Evolutionary conservation across 2,888 invertebrate genomes (phyloP), one percentile per base, ranked within the genome.

Genomic region (Macrophya alboannulata): DNA sequence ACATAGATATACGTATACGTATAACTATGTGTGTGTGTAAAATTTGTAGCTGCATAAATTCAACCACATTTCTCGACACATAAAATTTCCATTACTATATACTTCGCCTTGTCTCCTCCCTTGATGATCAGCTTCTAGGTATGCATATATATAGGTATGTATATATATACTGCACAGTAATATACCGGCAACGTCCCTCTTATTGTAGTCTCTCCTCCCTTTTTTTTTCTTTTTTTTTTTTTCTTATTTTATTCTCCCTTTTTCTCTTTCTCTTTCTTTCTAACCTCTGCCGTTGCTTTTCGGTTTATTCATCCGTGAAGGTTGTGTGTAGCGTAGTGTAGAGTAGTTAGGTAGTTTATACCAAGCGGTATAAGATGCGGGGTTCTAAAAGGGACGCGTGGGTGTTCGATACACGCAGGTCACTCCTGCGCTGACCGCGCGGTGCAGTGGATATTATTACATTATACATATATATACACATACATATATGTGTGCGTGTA

Each of bases 291-390:
- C 25, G 9, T 43, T 12, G 77, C 55, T 68, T 84, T 83, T 74
- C 37, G 85, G 88, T 89, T 89, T 89, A 88, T 90, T 89, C 88
- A 90, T 87, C 87, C 87, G 87, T 88, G 84, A 88, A 48, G 72
- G 72, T 45, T 72, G 72, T 37, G 71, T 71, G 17, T 31, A 31
- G 31, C 31, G 31, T 31, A 31, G 31, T 31, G 31, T 71, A 40
- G 8, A 40, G 17, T 40, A n/a, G 71, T 71, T 71, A n/a, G 25
- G 65, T 65, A 31, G 25, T 71, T 37, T 71, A 62, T 62, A 55
- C 55, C 55, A 10, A 21, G 10, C 25, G 25, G 21, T 62, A 25
- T 9, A 31, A 37, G 25, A 25, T 17, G 37, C 17, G 25, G 37
- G 68, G 68, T 43, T 40, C 43, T 12, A 45, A 72, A 72, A 72